Percentiles rank a stretch among this genome's conserved stretches.
phyloP scores from a whole-genome alignment of 2,888 invertebrate species.

The Megamerina dolium region DNA sequence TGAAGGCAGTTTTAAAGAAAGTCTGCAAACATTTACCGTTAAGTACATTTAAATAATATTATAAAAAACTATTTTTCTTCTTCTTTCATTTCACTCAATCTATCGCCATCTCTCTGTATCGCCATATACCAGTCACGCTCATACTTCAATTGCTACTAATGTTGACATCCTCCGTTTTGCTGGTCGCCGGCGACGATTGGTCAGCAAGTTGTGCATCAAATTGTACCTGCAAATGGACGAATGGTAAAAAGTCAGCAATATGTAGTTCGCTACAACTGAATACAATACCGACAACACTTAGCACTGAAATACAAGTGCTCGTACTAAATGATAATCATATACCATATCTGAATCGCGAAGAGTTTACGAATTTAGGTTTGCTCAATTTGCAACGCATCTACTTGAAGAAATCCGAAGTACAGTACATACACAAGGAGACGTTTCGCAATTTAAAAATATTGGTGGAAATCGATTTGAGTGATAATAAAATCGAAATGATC shows the following conservation, averaged over 20 bases:
- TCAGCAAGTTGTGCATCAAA: conserved; percentile 74
- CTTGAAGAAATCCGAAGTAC: conserved; percentile 67
- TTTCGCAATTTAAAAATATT: conserved; percentile 79
- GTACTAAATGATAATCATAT: conserved; percentile 79
- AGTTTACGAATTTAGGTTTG: conserved; percentile 71
- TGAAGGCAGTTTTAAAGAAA: too few relatives aligned
- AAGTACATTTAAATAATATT: conserved; percentile 5
- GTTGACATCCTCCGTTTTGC: conserved; percentile 27
- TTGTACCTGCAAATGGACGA: conserved; percentile 88
- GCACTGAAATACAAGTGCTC: conserved; percentile 68
- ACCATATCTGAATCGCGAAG: conserved; percentile 66
- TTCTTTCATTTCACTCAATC: too few relatives aligned
- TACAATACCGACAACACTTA: conserved; percentile 65
- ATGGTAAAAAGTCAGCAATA: conserved; percentile 82
- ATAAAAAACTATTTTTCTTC: not conserved
- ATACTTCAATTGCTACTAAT: conserved; percentile 23
- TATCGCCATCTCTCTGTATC: too few relatives aligned
- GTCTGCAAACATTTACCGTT: too few relatives aligned
- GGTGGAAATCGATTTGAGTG: conserved; percentile 79
- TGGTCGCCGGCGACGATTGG: conserved; percentile 67
- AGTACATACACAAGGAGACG: conserved; percentile 74
- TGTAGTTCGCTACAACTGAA: conserved; percentile 77
- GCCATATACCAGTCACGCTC: too few relatives aligned
- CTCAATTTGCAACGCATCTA: conserved; percentile 80
- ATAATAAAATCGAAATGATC: conserved; percentile 69